These are phyloP conservation scores for Buphagus erythrorhynchus DNA, from an alignment of 2,797 vertebrate species.

Conservation along the genomic window DNA sequence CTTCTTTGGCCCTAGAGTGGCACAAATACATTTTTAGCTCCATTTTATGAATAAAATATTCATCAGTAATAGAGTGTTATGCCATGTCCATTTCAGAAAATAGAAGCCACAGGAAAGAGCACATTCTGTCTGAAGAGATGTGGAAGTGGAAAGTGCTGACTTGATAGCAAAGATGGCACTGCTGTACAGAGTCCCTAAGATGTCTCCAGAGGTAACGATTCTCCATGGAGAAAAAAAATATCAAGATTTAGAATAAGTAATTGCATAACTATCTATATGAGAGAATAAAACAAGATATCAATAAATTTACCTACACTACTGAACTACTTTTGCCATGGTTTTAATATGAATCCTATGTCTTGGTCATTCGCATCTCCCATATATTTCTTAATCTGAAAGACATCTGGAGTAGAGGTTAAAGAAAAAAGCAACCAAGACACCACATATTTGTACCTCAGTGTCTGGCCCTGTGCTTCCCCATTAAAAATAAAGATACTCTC, in stretches of 20 bases:
- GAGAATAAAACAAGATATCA: background rate
- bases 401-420: background rate
- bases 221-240: background rate
- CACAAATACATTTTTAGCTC: slow-evolving; percentile 28
- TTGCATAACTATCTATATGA: background rate
- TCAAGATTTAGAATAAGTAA: background rate
- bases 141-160: background rate
- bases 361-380: background rate
- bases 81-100: slow-evolving; percentile 22
- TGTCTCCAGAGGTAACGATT: background rate
- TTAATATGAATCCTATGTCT: background rate
- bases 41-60: slow-evolving; percentile 64
- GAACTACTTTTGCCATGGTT: background rate
- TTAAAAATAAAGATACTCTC: background rate
- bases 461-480: background rate
- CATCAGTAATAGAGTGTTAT: slow-evolving; percentile 16
- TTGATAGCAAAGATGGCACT: background rate
- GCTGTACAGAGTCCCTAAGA: background rate
- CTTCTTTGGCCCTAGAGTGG: background rate
- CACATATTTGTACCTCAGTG: background rate
- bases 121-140: background rate
- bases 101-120: background rate
- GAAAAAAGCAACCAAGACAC: background rate
- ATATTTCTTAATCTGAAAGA: background rate
- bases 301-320: background rate